Evolutionary conservation across 1,140 invertebrate genomes (phyloP), one percentile per base, ranked within the genome.

Genomic region (Leptinotarsa undecemlineata): DNA sequence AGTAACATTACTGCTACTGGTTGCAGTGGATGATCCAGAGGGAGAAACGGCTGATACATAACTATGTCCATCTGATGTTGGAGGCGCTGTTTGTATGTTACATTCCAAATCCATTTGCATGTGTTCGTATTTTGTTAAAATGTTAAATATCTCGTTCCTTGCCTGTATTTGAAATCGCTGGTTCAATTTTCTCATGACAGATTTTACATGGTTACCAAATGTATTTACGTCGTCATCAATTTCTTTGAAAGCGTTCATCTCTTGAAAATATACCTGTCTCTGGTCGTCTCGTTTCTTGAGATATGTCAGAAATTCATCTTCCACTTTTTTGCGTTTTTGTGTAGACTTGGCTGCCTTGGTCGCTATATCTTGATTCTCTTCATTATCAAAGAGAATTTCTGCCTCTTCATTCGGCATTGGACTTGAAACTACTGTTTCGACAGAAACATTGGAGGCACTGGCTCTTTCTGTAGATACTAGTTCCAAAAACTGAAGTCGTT

Each of bases 381-480:
- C 57, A n/a, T 61, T 33, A 33, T 33, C 26, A 33, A 33, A 33
- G 26, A 33, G 26, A 33, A 33, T 33, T 60, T 60, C 57, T 60
- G 57, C 17, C 57, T 60, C 57, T 60, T 60, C 57, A 60, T 17
- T 60, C 8, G 57, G 19, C 57, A 60, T 60, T 60, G 57, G 19
- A 60, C 57, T 60, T 60, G 57, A n/a, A 20, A 60, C 57, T n/a
- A 60, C 63, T 66, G 21, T 20, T 67, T 67, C 17, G 64, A n/a
- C 42, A 33, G 20, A 67, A 67, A 23, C 33, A 67, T 23, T 67
- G 64, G 64, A 23, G 26, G 64, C 64, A 33, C 64, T 67, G 20
- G 64, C 20, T 67, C 26, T 20, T 67, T 67, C 64, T 67, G 64
- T 67, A n/a, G 64, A 67, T 33, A 67, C 64, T 67, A n/a, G 20